A percentile compares a stretch with the other conserved stretches of the same genome.
Conservation (phyloP, 2,113 vertebrate genomes). For the Plestiodon gilberti region DNA sequence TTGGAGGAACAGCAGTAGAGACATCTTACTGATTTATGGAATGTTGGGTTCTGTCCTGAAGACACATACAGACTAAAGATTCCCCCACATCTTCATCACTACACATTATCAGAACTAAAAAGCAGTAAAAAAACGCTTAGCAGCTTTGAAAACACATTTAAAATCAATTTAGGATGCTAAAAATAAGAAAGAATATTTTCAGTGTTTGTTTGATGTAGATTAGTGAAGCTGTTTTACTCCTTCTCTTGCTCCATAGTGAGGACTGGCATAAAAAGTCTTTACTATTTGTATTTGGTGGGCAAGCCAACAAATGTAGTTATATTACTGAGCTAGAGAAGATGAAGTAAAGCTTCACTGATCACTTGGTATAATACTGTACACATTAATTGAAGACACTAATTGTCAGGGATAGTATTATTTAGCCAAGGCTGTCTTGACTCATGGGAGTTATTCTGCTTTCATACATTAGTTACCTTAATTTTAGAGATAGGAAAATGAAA, state of each 20-base stretch:
- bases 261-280: not conserved
- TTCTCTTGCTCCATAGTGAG: not conserved
- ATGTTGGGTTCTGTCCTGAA: constrained; percentile 8
- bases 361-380: not conserved
- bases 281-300: not conserved
- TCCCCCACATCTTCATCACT: not conserved
- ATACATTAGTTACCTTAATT: not conserved
- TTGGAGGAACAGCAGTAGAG: constrained; percentile 15
- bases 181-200: constrained; percentile 60
- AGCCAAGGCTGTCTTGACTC: not conserved
- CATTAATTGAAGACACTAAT: not conserved
- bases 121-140: constrained; percentile 40
- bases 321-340: not conserved
- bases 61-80: constrained; percentile 35
- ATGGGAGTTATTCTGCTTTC: not conserved
- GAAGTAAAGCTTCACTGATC: not conserved
- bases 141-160: constrained; percentile 32
- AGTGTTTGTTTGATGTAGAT: constrained; percentile 17
- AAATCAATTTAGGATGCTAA: constrained; percentile 11
- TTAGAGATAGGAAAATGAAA: not conserved
- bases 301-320: not conserved
- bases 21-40: not conserved
- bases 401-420: not conserved
- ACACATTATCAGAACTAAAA: constrained; percentile 5
- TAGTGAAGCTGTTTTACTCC: not conserved